Evolutionary conservation across 2,888 invertebrate species (phyloP).

Genomic region (Drosophila testacea): DNA sequence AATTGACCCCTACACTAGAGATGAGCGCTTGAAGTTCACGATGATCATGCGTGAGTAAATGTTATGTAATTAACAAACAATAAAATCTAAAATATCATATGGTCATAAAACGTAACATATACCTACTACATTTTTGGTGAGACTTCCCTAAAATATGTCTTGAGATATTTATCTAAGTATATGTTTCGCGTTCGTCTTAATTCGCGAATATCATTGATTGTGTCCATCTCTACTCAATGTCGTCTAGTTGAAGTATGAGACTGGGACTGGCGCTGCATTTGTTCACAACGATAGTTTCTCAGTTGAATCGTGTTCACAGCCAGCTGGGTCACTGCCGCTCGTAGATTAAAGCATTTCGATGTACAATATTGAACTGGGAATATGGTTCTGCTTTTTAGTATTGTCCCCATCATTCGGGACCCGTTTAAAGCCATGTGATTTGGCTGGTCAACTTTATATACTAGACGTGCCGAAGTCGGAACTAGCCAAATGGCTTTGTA

Average conservation of each 20-base stretch:
- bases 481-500: slow-evolving; percentile 80
- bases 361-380: slow-evolving; percentile 22
- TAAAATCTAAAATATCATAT: background rate
- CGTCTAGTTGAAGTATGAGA: slow-evolving; percentile 24
- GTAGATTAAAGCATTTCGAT: slow-evolving; percentile 19
- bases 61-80: background rate
- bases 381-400: slow-evolving; percentile 25
- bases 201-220: background rate
- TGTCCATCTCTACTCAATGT: slow-evolving; percentile 42
- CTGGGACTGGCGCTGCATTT: slow-evolving; percentile 15
- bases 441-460: slow-evolving; percentile 82
- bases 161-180: no score
- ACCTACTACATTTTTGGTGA: no score
- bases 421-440: slow-evolving; percentile 76
- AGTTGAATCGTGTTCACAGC: slow-evolving; percentile 34
- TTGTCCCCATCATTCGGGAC: slow-evolving; percentile 31
- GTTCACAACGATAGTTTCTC: slow-evolving; percentile 9
- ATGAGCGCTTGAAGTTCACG: slow-evolving; percentile 22
- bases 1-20: slow-evolving; percentile 56
- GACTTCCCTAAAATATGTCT: no score
- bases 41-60: slow-evolving; percentile 8
- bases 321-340: slow-evolving; percentile 22
- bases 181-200: background rate
- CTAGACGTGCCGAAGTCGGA: slow-evolving; percentile 81
- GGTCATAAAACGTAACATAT: background rate